Percentiles rank a stretch among this genome's conserved stretches.
These are phyloP conservation scores for Styela plicata DNA, from an alignment of 23 tunicate genomes.

Conservation along the genomic window DNA sequence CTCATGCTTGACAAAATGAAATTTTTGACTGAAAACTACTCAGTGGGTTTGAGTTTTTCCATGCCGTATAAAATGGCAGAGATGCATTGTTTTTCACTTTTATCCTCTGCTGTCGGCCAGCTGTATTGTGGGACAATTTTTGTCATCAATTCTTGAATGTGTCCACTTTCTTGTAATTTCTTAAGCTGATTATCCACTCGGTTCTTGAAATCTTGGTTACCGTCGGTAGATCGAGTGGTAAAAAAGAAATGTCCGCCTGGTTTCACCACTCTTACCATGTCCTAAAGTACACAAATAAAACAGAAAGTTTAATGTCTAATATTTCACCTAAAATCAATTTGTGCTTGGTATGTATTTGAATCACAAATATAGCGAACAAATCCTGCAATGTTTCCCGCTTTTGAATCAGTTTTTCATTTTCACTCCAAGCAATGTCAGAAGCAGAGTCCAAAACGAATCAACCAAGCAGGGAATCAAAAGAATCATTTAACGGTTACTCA, in stretches of 20 bases:
- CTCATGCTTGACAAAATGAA: too few relatives aligned
- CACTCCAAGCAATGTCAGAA: too few relatives aligned
- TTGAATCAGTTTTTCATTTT: too few relatives aligned
- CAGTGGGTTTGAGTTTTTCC: slow-evolving; percentile 39
- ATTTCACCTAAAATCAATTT: neutral
- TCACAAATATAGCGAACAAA: neutral
- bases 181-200: slow-evolving; percentile 62
- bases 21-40: too few relatives aligned
- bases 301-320: too few relatives aligned
- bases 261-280: slow-evolving; percentile 67
- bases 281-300: slow-evolving; percentile 21
- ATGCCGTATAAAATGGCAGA: slow-evolving; percentile 69
- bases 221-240: slow-evolving; percentile 81
- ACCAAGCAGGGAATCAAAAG: too few relatives aligned
- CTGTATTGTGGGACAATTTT: slow-evolving; percentile 73
- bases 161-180: slow-evolving; percentile 27
- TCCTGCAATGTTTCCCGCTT: too few relatives aligned
- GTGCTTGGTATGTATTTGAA: neutral
- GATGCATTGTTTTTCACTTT: slow-evolving; percentile 58
- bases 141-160: slow-evolving; percentile 28
- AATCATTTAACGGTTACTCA: too few relatives aligned
- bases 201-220: slow-evolving; percentile 46
- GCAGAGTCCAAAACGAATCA: too few relatives aligned
- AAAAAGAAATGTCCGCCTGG: slow-evolving; percentile 58
- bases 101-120: slow-evolving; percentile 66